Evolutionary conservation across 2,113 vertebrate species (phyloP).

Genomic region (Megaleporinus macrocephalus): DNA sequence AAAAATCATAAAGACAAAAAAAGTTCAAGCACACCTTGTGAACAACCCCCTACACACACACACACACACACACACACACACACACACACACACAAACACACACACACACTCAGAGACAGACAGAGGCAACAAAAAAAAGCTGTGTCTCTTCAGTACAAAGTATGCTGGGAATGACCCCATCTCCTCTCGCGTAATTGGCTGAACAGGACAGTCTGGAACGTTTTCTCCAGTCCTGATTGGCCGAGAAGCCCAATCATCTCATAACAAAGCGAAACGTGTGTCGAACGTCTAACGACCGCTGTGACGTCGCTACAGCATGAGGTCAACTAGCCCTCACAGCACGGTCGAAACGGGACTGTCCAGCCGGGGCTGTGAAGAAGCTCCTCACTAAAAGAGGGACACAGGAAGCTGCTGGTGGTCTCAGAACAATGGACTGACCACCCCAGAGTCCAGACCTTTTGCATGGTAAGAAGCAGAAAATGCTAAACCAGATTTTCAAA

Average conservation of each 20-base stretch:
- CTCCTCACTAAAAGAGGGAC: too few relatives aligned
- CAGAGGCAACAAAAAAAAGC: neutral
- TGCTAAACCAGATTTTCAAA: too few relatives aligned
- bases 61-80: neutral
- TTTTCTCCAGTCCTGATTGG: neutral
- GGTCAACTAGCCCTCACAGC: too few relatives aligned
- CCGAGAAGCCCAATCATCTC: neutral
- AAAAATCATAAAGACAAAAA: neutral
- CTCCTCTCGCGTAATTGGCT: constrained; percentile 3
- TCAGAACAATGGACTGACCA: too few relatives aligned
- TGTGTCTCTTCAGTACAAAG: neutral
- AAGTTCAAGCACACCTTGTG: constrained; percentile 21
- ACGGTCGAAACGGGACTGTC: too few relatives aligned
- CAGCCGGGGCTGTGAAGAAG: too few relatives aligned
- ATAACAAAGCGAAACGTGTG: neutral
- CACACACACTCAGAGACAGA: neutral
- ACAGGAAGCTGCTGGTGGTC: too few relatives aligned
- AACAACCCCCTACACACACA: neutral
- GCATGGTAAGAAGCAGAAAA: too few relatives aligned
- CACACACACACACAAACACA: too few relatives aligned
- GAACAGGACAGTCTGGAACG: constrained; percentile 4
- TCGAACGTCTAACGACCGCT: neutral
- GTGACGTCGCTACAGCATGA: too few relatives aligned
- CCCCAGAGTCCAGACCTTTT: too few relatives aligned
- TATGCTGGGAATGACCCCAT: constrained; percentile 3